Conservation (phyloP, 2,113 vertebrate genomes). For the Stercorarius parasiticus region DNA sequence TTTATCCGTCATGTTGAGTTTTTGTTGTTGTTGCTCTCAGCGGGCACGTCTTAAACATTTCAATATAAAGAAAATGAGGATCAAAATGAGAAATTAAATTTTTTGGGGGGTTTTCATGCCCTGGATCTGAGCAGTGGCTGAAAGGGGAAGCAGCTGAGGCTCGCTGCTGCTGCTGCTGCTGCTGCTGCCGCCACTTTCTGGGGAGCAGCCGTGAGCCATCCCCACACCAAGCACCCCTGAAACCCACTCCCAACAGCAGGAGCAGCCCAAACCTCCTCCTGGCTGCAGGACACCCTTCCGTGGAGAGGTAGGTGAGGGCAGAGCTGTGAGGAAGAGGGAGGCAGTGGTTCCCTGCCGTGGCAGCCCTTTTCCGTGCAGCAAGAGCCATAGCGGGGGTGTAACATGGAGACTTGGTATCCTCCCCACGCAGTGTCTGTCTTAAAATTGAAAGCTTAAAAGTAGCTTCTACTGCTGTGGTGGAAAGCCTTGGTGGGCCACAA, state of each 20-base stretch:
- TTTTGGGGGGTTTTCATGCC: neutral
- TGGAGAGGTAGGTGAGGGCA: neutral
- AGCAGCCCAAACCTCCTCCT: neutral
- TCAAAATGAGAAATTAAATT: neutral
- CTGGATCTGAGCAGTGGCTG: neutral
- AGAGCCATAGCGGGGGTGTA: neutral
- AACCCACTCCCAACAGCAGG: neutral
- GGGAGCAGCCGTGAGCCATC: neutral
- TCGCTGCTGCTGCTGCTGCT: neutral
- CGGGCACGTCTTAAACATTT: rapidly evolving
- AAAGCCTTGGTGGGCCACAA: neutral
- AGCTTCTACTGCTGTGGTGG: neutral
- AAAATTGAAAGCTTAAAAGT: neutral
- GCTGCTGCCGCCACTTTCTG: neutral
- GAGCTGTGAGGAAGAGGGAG: neutral
- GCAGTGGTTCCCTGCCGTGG: neutral
- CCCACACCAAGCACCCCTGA: neutral
- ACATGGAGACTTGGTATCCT: neutral
- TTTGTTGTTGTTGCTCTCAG: neutral
- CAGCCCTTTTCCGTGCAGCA: neutral
- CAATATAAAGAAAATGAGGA: neutral
- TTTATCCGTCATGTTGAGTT: rapidly evolving
- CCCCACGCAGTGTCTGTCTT: neutral
- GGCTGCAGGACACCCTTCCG: neutral
- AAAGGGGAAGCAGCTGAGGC: neutral